Conservation (phyloP, 2,888 invertebrate species). For the Lepidochitona cinerea region DNA sequence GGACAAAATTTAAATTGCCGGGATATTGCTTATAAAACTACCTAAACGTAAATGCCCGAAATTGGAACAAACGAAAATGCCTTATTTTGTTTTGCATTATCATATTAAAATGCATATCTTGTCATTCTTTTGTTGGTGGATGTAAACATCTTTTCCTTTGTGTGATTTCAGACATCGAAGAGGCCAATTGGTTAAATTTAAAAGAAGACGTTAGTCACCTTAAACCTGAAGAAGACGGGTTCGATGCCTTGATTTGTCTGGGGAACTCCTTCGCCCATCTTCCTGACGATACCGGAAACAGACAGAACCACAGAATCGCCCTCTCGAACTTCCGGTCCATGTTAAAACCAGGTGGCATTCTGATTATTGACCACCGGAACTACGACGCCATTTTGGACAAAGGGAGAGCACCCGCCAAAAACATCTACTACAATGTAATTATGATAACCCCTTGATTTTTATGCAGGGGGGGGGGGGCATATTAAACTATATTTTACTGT, state of each 20-base stretch:
- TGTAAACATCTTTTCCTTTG: no score
- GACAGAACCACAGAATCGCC: conserved; percentile 71
- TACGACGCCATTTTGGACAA: conserved; percentile 86
- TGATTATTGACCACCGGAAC: conserved; percentile 91
- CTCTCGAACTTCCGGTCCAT: conserved; percentile 85
- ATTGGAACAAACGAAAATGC: no score
- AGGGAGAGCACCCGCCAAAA: conserved; percentile 85
- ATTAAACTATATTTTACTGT: no score
- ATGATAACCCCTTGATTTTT: no score
- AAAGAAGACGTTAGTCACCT: conserved; percentile 80
- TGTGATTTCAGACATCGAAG: conserved; percentile 84
- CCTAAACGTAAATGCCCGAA: no score
- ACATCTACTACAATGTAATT: conserved; percentile 86
- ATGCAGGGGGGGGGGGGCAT: no score
- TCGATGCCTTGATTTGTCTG: conserved; percentile 90
- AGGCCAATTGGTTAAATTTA: conserved; percentile 90
- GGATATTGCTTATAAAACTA: no score
- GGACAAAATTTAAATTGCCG: no score
- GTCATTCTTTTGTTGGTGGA: no score
- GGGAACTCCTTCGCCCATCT: conserved; percentile 94
- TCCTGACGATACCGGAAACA: conserved; percentile 76
- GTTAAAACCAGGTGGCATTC: conserved; percentile 86
- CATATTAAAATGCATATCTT: no score
- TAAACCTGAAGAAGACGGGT: conserved; percentile 69
- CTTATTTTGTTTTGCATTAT: no score